A percentile compares a stretch with the other conserved stretches of the same genome.
Evolutionary conservation across 2,888 invertebrate genomes (phyloP).

Genomic region (Trichogramma evanescens): DNA sequence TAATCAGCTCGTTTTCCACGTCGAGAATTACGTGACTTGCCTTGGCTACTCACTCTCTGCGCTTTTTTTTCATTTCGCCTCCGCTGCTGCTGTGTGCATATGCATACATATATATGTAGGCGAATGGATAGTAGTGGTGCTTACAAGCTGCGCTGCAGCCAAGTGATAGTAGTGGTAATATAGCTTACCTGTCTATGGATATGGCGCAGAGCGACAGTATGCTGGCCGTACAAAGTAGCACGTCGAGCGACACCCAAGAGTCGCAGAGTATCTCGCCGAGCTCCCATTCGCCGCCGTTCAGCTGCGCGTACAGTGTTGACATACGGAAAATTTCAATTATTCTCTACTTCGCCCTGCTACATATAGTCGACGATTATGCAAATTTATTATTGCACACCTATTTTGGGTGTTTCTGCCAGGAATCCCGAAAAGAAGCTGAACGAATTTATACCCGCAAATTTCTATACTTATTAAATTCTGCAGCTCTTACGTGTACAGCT

Average conservation of each 20-base stretch:
- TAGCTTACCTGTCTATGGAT: slow-evolving; percentile 66
- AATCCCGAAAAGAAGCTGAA: too few species aligned
- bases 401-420: too few species aligned
- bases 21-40: neutral
- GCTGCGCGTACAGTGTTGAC: slow-evolving; percentile 22
- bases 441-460: too few species aligned
- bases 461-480: too few species aligned
- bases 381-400: too few species aligned
- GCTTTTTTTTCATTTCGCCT: too few species aligned
- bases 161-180: neutral
- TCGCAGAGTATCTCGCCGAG: slow-evolving; percentile 83
- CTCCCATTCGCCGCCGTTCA: slow-evolving; percentile 70
- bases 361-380: too few species aligned
- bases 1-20: slow-evolving; percentile 1
- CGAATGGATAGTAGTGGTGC: neutral
- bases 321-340: too few species aligned
- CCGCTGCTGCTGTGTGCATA: too few species aligned
- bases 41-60: neutral
- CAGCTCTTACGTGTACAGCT: too few species aligned
- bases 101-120: too few species aligned
- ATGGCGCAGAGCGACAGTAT: slow-evolving; percentile 90
- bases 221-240: slow-evolving; percentile 87
- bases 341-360: too few species aligned
- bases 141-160: neutral
- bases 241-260: slow-evolving; percentile 89